phyloP scores from a whole-genome alignment of 2,113 vertebrate genomes.

The Poeciliopsis turrubarensis region DNA sequence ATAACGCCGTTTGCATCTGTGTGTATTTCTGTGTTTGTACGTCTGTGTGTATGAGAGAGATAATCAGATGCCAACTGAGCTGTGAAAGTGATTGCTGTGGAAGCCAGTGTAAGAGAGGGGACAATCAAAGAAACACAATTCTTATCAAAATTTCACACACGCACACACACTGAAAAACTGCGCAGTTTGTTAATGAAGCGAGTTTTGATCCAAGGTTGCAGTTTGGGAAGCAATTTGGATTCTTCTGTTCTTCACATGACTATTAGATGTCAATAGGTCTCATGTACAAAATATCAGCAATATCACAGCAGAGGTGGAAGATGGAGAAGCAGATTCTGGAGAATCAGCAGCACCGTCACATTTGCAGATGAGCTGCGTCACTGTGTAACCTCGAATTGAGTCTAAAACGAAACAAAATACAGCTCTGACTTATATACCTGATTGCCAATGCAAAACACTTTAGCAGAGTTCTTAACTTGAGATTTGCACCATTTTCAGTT shows the following conservation, averaged over 20 bases:
- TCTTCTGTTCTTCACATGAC: slow-evolving; percentile 27
- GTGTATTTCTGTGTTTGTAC: slow-evolving; percentile 51
- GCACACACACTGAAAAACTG: not conserved
- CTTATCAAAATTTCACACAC: slow-evolving; percentile 37
- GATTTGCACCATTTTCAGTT: not conserved
- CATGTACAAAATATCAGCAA: slow-evolving; percentile 1
- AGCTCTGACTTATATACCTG: slow-evolving; percentile 2
- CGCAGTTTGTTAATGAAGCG: slow-evolving; percentile 39
- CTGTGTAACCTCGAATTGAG: not conserved
- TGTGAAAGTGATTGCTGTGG: slow-evolving; percentile 70
- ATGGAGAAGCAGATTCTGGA: not conserved
- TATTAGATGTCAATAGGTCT: slow-evolving; percentile 29
- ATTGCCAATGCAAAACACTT: not conserved
- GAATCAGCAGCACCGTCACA: slow-evolving; percentile 2
- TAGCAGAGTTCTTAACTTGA: not conserved
- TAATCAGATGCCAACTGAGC: slow-evolving; percentile 74
- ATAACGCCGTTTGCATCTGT: slow-evolving; percentile 50
- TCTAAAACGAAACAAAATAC: not conserved
- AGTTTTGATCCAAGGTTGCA: slow-evolving; percentile 46
- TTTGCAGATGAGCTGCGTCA: not conserved
- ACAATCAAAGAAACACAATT: slow-evolving; percentile 61
- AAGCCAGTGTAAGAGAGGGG: slow-evolving; percentile 54
- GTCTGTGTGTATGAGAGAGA: slow-evolving; percentile 58
- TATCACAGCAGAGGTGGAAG: not conserved
- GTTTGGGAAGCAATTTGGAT: slow-evolving; percentile 57